Percentiles rank a stretch among this genome's conserved stretches.
Conservation (phyloP, 2,797 vertebrate species). For the Hydrophis major region DNA sequence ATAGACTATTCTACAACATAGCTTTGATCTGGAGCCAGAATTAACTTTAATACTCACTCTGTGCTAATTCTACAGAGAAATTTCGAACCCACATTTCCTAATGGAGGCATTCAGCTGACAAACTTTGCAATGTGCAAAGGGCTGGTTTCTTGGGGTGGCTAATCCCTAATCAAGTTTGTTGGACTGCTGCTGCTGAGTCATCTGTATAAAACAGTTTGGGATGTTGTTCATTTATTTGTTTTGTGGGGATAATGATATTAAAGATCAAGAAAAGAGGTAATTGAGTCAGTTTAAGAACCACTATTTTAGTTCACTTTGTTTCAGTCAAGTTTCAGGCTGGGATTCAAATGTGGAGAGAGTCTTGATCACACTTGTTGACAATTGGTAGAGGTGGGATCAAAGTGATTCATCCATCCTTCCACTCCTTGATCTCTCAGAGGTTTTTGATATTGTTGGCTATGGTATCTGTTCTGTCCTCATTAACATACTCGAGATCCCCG, state of each 20-base stretch:
- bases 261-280: neutral
- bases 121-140: neutral
- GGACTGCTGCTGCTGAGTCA: too few relatives aligned
- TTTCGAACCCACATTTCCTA: neutral
- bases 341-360: neutral
- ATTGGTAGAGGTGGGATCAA: neutral
- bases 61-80: too few relatives aligned
- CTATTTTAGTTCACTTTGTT: neutral
- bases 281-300: neutral
- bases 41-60: too few relatives aligned
- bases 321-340: neutral
- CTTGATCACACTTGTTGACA: neutral
- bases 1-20: neutral
- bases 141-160: too few relatives aligned
- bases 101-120: neutral
- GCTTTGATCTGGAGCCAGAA: too few relatives aligned
- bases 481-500: too few relatives aligned
- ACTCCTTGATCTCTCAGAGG: neutral
- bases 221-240: neutral
- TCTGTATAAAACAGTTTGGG: neutral
- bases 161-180: too few relatives aligned
- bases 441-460: neutral
- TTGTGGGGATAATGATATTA: neutral
- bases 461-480: too few relatives aligned
- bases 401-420: neutral